Evolutionary conservation across 2,888 invertebrate species (phyloP).

Genomic region (Orthosia incerta): DNA sequence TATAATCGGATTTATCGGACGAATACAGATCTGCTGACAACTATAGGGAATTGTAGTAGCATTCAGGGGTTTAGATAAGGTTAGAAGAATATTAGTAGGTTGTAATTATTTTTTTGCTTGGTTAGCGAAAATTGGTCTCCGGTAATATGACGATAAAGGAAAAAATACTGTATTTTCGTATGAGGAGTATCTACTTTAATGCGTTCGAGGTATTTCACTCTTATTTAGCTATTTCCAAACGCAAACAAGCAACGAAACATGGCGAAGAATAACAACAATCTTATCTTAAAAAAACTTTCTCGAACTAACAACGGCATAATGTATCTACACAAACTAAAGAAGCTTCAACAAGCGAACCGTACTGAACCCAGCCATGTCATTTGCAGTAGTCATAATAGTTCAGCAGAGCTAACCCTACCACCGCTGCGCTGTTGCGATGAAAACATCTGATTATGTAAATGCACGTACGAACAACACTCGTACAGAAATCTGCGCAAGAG

Average conservation of each 20-base stretch:
- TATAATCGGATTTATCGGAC: conserved; percentile 50
- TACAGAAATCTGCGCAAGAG: conserved; percentile 66
- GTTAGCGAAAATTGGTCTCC: background rate
- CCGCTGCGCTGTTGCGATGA: conserved; percentile 43
- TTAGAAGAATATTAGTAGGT: background rate
- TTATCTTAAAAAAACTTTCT: background rate
- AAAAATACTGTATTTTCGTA: background rate
- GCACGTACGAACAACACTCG: conserved; percentile 53
- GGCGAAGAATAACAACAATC: background rate
- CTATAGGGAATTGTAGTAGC: conserved; percentile 24
- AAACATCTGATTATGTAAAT: conserved; percentile 67
- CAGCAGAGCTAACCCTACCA: conserved; percentile 51
- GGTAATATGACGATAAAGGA: background rate
- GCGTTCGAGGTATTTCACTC: too few relatives aligned
- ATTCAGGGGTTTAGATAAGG: conserved; percentile 2
- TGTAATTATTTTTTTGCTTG: conserved; percentile 30
- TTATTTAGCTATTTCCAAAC: background rate
- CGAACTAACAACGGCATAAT: background rate
- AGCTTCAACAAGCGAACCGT: conserved; percentile 19
- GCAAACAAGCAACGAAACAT: background rate
- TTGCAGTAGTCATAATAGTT: conserved; percentile 58
- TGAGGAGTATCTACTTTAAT: background rate
- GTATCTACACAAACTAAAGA: conserved; percentile 7
- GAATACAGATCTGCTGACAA: conserved; percentile 32
- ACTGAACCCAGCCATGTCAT: conserved; percentile 51